Evolutionary conservation across 2,888 invertebrate species (phyloP), one percentile per base, ranked within the genome.

Genomic region (Rugalucina vietnamica): DNA sequence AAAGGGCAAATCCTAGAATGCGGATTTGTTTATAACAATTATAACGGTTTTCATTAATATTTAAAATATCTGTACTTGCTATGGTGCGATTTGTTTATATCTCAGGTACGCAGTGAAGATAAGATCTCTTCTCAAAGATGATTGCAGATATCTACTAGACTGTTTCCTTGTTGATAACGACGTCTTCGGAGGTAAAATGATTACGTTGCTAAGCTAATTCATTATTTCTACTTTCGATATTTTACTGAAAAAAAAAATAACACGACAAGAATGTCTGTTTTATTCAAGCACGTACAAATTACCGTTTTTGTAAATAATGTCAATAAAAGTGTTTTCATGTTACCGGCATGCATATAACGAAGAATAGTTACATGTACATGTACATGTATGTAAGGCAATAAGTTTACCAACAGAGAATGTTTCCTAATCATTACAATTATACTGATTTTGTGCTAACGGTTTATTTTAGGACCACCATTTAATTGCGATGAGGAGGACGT

Each of bases 391-490:
- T n/a, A n/a, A n/a, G n/a, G n/a, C n/a, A n/a, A n/a, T n/a, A n/a
- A n/a, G n/a, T n/a, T n/a, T n/a, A n/a, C n/a, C n/a, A n/a, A n/a
- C n/a, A n/a, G n/a, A n/a, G n/a, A n/a, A n/a, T n/a, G n/a, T n/a
- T n/a, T n/a, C n/a, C n/a, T n/a, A n/a, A n/a, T n/a, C n/a, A n/a
- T n/a, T n/a, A n/a, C n/a, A n/a, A n/a, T n/a, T n/a, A n/a, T n/a
- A n/a, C n/a, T n/a, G n/a, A n/a, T n/a, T n/a, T n/a, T n/a, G n/a
- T n/a, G n/a, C n/a, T n/a, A n/a, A n/a, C n/a, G n/a, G 43, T 43
- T 12, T 39, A 57, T 80, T 81, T n/a, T 57, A 89, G 89, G 89
- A 21, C 90, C 90, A 43, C 90, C 90, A 0, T 90, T 90, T 50
- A 81, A 90, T 65, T 90, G 89, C 43, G 70, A 79, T 14, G 79